A percentile compares a stretch with the other conserved stretches of the same genome.
Conservation (phyloP, 2,888 invertebrate genomes). For the Camponotus fellah region DNA sequence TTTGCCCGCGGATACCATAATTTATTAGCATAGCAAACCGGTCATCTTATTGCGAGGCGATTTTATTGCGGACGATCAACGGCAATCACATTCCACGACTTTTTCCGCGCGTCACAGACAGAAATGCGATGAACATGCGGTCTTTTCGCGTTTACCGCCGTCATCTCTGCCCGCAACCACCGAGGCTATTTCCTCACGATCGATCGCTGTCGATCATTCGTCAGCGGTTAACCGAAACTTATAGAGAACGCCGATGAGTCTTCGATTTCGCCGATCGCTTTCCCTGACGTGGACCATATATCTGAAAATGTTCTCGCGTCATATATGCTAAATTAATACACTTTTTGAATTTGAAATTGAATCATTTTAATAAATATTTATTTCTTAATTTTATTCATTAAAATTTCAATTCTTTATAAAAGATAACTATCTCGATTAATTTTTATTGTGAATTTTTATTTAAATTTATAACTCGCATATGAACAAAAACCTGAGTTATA, state of each 20-base stretch:
- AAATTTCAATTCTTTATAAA: too few relatives aligned
- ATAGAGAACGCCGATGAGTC: conserved; percentile 37
- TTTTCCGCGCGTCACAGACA: conserved; percentile 16
- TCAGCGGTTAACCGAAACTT: conserved; percentile 58
- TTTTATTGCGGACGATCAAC: conserved; percentile 25
- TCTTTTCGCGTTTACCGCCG: conserved; percentile 7
- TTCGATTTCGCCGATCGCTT: conserved; percentile 41
- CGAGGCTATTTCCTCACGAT: conserved; percentile 35
- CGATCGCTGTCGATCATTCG: conserved; percentile 22
- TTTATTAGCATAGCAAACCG: conserved; percentile 22
- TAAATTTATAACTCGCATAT: neutral
- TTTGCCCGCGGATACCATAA: conserved; percentile 13
- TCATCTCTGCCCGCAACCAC: conserved; percentile 28
- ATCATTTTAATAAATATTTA: neutral
- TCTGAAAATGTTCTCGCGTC: neutral
- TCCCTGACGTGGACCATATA: neutral
- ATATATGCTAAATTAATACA: neutral
- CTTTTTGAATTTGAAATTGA: neutral
- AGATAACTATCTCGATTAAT: neutral
- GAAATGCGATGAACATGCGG: conserved; percentile 15
- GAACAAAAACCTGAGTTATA: neutral
- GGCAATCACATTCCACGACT: conserved; percentile 30
- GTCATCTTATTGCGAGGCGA: conserved; percentile 8
- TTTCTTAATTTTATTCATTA: too few relatives aligned
- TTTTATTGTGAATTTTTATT: neutral